These are phyloP conservation scores for Ricordea florida DNA, from an alignment of 92 coral and sea anemone species.

Conservation along the genomic window DNA sequence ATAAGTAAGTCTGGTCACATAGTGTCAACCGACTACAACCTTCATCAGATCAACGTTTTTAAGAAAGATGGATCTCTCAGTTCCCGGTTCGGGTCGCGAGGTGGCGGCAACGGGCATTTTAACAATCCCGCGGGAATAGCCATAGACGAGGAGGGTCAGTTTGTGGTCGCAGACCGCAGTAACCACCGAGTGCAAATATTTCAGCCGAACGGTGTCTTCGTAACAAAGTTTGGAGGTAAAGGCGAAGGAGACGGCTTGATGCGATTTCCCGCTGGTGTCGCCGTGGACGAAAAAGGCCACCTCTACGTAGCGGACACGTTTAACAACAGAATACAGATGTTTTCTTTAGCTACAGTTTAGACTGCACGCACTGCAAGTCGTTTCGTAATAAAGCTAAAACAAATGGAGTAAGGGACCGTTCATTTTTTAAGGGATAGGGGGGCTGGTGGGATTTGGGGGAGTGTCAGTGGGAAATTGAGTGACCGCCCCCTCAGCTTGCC, in stretches of 20 bases:
- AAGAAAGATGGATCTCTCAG: conserved; percentile 53
- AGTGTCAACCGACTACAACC: conserved; percentile 73
- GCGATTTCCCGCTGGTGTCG: conserved; percentile 81
- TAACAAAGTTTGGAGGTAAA: conserved; percentile 81
- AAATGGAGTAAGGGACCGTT: no score
- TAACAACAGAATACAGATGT: conserved; percentile 75
- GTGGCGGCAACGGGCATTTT: conserved; percentile 66
- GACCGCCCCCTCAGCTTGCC: no score
- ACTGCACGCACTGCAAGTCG: no score
- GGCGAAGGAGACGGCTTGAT: conserved; percentile 77
- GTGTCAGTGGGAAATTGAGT: background rate
- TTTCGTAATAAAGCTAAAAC: no score
- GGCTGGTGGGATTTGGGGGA: no score
- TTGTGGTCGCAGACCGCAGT: conserved; percentile 78
- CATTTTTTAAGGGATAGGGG: no score
- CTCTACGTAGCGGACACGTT: conserved; percentile 84
- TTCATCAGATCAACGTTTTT: conserved; percentile 62
- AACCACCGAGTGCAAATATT: conserved; percentile 85
- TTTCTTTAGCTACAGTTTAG: conserved; percentile 77
- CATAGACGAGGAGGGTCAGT: conserved; percentile 76
- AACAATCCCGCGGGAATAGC: conserved; percentile 87
- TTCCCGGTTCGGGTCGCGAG: conserved; percentile 72
- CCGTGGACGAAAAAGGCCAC: conserved; percentile 69
- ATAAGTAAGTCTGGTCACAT: conserved; percentile 51
- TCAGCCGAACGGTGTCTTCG: conserved; percentile 73